These are phyloP conservation scores for Zapornia atra DNA, from an alignment of 2,113 vertebrate species.

Conservation along the genomic window DNA sequence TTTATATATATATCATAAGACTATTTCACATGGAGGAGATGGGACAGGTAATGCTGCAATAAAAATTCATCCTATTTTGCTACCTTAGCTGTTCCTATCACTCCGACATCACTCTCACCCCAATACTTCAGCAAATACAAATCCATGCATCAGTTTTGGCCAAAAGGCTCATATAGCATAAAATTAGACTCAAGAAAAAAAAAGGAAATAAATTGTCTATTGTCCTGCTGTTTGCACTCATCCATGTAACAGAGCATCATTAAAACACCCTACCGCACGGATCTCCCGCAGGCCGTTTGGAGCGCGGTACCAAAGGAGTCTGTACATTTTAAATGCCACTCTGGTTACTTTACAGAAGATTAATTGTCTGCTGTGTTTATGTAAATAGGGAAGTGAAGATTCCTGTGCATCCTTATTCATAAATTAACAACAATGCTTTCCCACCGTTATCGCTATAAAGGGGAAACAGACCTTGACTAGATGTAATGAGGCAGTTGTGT, in stretches of 20 bases:
- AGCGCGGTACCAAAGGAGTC: background rate
- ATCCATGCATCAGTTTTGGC: background rate
- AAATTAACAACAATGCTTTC: slow-evolving; percentile 67
- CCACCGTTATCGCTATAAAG: slow-evolving; percentile 31
- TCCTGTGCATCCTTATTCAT: slow-evolving; percentile 35
- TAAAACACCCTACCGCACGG: background rate
- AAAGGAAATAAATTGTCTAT: background rate
- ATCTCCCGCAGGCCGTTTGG: background rate
- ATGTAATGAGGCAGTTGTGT: slow-evolving; percentile 72
- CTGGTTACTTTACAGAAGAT: slow-evolving; percentile 48
- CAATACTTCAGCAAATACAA: background rate
- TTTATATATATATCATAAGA: background rate
- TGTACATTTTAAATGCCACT: background rate
- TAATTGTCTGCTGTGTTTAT: slow-evolving; percentile 48
- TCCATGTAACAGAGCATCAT: background rate
- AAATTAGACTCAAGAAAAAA: background rate
- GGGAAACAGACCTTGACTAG: slow-evolving; percentile 72
- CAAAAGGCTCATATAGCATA: background rate
- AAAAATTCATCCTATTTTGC: background rate
- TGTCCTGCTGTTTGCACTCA: background rate
- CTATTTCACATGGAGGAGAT: background rate
- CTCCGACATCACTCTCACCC: background rate
- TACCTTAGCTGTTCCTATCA: background rate
- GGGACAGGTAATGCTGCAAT: background rate
- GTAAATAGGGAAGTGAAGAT: slow-evolving; percentile 51